These are phyloP conservation scores for Lasiurus cinereus DNA, from an alignment of 2,113 vertebrate species.

Conservation along the genomic window DNA sequence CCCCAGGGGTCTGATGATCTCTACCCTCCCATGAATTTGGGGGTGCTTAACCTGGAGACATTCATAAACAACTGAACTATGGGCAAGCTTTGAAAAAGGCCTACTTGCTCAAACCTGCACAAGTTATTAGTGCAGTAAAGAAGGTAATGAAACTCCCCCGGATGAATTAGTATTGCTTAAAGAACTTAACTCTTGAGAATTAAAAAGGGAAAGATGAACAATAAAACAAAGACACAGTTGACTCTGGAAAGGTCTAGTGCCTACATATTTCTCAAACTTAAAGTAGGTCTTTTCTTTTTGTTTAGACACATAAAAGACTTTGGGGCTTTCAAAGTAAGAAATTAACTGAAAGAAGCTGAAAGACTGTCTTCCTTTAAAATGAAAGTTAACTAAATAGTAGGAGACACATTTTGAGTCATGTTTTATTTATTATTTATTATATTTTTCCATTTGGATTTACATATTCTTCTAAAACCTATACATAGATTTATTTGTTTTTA, in stretches of 20 bases:
- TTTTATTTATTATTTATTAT: background rate
- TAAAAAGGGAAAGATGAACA: background rate
- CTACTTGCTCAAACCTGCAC: background rate
- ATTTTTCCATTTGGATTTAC: background rate
- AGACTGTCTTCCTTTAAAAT: background rate
- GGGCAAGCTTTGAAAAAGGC: background rate
- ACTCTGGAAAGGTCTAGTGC: background rate
- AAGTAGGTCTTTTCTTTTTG: background rate
- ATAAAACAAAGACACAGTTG: constrained; percentile 33
- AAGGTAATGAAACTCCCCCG: constrained; percentile 19
- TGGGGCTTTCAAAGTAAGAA: background rate
- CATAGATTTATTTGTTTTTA: background rate
- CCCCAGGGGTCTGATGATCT: background rate
- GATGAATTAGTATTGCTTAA: constrained; percentile 5
- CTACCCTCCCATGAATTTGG: background rate
- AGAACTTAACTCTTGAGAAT: constrained; percentile 15
- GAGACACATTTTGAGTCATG: background rate
- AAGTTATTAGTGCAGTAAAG: constrained; percentile 13
- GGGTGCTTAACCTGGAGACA: background rate
- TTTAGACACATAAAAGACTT: background rate
- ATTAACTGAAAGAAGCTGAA: background rate
- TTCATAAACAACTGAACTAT: background rate
- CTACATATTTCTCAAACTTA: background rate
- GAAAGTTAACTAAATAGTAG: background rate
- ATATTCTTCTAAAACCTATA: background rate